Percentiles rank a stretch among this genome's conserved stretches.
Evolutionary conservation across 2,113 vertebrate species (phyloP).

Genomic region (Antechinus stuartii): DNA sequence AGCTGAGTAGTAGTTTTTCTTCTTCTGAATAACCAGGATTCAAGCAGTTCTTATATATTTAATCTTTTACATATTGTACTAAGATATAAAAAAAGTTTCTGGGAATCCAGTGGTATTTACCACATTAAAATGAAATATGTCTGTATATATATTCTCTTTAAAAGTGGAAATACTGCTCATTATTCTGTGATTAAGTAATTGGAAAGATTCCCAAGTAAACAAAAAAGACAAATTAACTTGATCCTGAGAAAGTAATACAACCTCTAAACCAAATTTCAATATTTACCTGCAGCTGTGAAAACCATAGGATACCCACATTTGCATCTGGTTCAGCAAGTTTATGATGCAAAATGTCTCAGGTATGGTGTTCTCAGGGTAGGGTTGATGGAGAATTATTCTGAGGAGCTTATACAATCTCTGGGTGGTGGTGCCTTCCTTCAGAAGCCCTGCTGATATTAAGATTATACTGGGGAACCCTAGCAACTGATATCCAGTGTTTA

Average conservation of each 20-base stretch:
- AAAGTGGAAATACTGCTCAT: conserved; percentile 61
- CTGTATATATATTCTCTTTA: conserved; percentile 28
- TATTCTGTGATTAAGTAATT: conserved; percentile 71
- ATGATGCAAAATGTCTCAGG: conserved; percentile 70
- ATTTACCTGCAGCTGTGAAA: conserved; percentile 79
- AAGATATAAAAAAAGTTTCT: conserved; percentile 30
- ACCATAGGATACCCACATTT: conserved; percentile 76
- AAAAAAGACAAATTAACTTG: conserved; percentile 71
- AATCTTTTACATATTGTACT: not conserved
- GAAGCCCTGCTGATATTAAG: conserved; percentile 24
- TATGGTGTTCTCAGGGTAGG: conserved; percentile 60
- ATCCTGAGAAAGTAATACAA: conserved; percentile 71
- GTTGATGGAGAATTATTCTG: conserved; percentile 15
- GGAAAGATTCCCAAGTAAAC: conserved; percentile 53
- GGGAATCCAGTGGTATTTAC: conserved; percentile 49
- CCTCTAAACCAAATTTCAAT: conserved; percentile 74
- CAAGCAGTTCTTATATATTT: not conserved
- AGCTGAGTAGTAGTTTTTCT: not conserved
- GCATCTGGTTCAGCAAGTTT: conserved; percentile 79
- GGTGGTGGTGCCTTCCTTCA: not conserved
- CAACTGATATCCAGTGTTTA: conserved; percentile 12
- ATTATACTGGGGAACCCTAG: conserved; percentile 15
- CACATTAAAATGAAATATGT: conserved; percentile 48
- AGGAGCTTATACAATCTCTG: conserved; percentile 32
- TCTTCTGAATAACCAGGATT: not conserved